phyloP scores from a whole-genome alignment of 2,113 vertebrate species.

The Gymnogyps californianus region DNA sequence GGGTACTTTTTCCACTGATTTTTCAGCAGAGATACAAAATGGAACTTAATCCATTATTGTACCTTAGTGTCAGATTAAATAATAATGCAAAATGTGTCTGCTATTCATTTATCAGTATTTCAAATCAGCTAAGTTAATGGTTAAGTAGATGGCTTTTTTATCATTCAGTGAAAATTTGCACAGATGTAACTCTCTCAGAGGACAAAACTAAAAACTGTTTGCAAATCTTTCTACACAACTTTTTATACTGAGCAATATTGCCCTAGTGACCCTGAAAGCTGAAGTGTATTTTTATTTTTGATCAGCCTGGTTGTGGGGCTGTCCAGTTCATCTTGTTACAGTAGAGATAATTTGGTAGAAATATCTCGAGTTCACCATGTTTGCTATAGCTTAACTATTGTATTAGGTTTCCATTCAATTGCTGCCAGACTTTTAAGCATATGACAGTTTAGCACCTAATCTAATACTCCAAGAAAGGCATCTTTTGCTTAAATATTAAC shows the following conservation, averaged over 20 bases:
- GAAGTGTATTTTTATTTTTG: background rate
- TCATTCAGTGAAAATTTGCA: background rate
- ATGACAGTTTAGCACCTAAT: background rate
- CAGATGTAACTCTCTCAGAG: background rate
- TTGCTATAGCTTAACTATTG: background rate
- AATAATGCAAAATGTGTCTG: background rate
- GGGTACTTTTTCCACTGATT: background rate
- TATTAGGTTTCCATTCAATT: background rate
- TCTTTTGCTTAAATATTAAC: background rate
- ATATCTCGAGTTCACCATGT: background rate
- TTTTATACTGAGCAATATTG: background rate
- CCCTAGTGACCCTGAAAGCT: background rate
- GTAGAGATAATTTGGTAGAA: background rate
- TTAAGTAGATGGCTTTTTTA: background rate
- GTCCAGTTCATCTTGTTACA: background rate
- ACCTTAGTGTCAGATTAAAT: background rate
- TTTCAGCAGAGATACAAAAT: background rate
- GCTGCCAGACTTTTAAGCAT: background rate
- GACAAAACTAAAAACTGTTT: background rate
- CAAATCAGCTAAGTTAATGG: background rate
- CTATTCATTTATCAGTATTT: background rate
- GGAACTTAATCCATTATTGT: background rate
- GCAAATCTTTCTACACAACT: background rate
- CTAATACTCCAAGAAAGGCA: background rate
- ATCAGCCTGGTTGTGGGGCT: background rate